phyloP scores from a whole-genome alignment of 2,888 invertebrate genomes.

The Mythimna impura region DNA sequence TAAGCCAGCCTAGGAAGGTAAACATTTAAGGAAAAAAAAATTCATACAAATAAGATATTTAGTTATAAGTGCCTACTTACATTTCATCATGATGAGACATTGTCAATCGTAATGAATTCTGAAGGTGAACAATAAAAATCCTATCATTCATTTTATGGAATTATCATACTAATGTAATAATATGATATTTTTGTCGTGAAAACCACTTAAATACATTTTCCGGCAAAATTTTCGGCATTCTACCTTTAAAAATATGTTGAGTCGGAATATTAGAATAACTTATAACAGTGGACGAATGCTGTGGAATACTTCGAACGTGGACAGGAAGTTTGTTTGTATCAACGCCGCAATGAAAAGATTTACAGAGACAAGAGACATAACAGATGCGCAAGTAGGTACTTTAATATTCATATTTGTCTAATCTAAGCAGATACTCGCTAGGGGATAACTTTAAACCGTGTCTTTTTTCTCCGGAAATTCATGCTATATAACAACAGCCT shows the following conservation, averaged over 20 bases:
- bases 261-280: conserved; percentile 13
- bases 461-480: too few relatives aligned
- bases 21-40: too few relatives aligned
- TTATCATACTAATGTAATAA: conserved; percentile 24
- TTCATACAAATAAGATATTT: too few relatives aligned
- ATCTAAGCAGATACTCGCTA: too few relatives aligned
- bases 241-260: conserved; percentile 28
- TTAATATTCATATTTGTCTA: too few relatives aligned
- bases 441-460: too few relatives aligned
- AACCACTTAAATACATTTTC: conserved; percentile 19
- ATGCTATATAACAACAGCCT: too few relatives aligned
- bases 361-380: conserved; percentile 17
- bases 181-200: conserved; percentile 1
- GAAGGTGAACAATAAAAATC: conserved; percentile 33
- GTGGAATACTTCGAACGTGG: conserved; percentile 24
- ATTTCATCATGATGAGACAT: neutral
- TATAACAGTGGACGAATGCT: conserved; percentile 25
- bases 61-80: neutral
- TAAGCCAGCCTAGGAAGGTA: too few relatives aligned
- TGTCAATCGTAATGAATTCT: conserved; percentile 25
- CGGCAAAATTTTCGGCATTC: conserved; percentile 19
- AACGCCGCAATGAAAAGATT: conserved; percentile 73
- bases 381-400: conserved; percentile 37
- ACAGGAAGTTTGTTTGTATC: conserved; percentile 27
- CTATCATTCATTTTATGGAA: conserved; percentile 2